Conservation (phyloP, 2,113 vertebrate species). For the Megaptera novaeangliae region DNA sequence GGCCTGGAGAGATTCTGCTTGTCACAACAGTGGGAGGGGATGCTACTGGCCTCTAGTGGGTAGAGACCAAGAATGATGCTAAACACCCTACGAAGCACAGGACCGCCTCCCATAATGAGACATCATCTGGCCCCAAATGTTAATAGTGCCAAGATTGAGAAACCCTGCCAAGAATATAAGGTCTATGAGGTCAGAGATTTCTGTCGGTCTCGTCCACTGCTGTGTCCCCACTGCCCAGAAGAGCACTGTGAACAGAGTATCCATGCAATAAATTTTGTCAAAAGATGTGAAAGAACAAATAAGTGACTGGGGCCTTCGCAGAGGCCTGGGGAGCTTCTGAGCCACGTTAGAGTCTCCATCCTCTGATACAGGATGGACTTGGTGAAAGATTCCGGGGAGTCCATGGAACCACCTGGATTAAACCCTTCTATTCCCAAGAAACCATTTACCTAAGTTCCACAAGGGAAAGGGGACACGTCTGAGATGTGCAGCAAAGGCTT, state of each 20-base stretch:
- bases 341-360: not conserved
- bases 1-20: not conserved
- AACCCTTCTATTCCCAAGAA: not conserved
- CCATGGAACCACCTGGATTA: too few relatives aligned
- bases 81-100: not conserved
- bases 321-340: not conserved
- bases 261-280: not conserved
- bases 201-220: not conserved
- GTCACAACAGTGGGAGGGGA: accelerated
- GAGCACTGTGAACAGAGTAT: not conserved
- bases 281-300: not conserved
- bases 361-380: not conserved
- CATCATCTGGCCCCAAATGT: not conserved
- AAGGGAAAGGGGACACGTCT: not conserved
- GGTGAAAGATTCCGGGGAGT: not conserved
- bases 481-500: not conserved
- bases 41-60: not conserved
- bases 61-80: not conserved
- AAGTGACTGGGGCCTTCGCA: not conserved
- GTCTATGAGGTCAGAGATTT: not conserved
- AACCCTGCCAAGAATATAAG: not conserved
- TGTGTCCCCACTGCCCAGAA: not conserved
- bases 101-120: too few relatives aligned
- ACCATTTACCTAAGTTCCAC: not conserved
- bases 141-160: not conserved